A percentile compares a stretch with the other conserved stretches of the same genome.
phyloP scores from a whole-genome alignment of 2,797 vertebrate genomes.

The Melanotaenia nigrans region DNA sequence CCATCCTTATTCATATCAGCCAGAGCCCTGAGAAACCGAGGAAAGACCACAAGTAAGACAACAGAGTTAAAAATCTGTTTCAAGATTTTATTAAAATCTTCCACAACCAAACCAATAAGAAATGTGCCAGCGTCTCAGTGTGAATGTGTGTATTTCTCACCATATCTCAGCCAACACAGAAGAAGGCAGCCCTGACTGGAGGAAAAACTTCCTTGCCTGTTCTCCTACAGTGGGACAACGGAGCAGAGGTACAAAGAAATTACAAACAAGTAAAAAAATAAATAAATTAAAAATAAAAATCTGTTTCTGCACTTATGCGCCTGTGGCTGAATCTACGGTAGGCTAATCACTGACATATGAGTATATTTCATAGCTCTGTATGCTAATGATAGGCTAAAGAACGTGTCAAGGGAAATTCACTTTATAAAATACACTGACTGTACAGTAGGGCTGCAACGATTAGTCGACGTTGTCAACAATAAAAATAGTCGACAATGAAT shows the following conservation, averaged over 20 bases:
- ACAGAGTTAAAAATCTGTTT: not conserved
- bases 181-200: slow-evolving; percentile 74
- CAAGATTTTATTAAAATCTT: slow-evolving; percentile 4
- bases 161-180: slow-evolving; percentile 78
- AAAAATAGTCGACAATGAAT: too few species aligned
- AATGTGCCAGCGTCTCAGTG: not conserved
- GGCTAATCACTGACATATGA: slow-evolving; percentile 7
- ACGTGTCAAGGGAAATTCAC: not conserved
- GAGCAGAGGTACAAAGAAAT: not conserved
- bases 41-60: not conserved
- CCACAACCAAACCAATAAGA: not conserved
- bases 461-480: too few species aligned
- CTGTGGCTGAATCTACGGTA: not conserved
- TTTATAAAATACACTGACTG: not conserved
- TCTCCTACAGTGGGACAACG: slow-evolving; percentile 62
- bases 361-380: not conserved
- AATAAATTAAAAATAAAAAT: not conserved
- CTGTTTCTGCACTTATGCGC: not conserved
- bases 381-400: not conserved
- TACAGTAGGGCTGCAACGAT: too few species aligned
- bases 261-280: not conserved
- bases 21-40: slow-evolving; percentile 82
- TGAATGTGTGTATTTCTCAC: slow-evolving; percentile 49
- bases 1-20: slow-evolving; percentile 96
- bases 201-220: slow-evolving; percentile 78